Conservation (phyloP, 2,888 invertebrate genomes). For the Hirtodrosophila histrioides region DNA sequence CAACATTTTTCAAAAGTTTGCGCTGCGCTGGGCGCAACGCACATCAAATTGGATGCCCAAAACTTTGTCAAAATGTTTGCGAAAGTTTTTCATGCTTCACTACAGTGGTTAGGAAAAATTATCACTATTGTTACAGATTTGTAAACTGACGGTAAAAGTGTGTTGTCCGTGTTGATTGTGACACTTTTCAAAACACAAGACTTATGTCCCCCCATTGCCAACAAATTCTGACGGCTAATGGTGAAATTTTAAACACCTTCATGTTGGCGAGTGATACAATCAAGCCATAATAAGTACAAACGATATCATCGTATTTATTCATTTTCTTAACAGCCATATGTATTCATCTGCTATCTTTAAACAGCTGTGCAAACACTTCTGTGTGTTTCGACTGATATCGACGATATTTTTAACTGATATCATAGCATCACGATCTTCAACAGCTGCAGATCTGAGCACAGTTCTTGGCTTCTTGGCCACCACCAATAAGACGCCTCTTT, state of each 20-base stretch:
- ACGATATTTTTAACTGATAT: constrained; percentile 6
- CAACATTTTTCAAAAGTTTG: constrained; percentile 62
- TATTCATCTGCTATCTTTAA: constrained; percentile 1
- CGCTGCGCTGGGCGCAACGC: constrained; percentile 21
- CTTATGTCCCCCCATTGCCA: neutral
- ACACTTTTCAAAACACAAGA: constrained; percentile 1
- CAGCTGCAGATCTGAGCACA: constrained; percentile 83
- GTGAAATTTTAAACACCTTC: too few relatives aligned
- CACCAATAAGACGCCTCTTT: constrained; percentile 87
- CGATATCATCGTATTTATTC: neutral
- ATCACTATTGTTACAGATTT: constrained; percentile 73
- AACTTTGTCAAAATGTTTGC: constrained; percentile 71
- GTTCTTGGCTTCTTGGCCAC: neutral
- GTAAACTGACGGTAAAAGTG: constrained; percentile 55
- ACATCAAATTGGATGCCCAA: constrained; percentile 50
- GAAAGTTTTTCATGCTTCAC: constrained; percentile 39
- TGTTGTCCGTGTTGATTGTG: constrained; percentile 20
- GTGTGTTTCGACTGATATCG: neutral
- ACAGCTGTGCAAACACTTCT: constrained; percentile 5
- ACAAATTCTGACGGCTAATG: neutral
- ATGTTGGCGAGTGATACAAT: too few relatives aligned
- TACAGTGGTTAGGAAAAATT: constrained; percentile 62
- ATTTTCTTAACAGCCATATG: constrained; percentile 12
- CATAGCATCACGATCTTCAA: neutral
- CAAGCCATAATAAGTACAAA: too few relatives aligned